phyloP scores from a whole-genome alignment of 2,113 vertebrate genomes.

The Regulus satrapa region DNA sequence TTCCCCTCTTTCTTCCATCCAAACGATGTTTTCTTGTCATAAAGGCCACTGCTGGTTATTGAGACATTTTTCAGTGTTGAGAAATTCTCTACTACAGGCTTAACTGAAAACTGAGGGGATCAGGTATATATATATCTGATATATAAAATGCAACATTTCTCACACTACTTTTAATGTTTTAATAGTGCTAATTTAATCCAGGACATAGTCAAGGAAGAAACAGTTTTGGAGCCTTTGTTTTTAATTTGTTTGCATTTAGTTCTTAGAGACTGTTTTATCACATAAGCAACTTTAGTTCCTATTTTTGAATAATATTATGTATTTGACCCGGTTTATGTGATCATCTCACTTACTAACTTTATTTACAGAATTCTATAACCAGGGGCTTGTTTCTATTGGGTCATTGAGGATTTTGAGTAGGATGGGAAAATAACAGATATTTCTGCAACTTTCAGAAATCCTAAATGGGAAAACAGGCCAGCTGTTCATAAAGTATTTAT shows the following conservation, averaged over 20 bases:
- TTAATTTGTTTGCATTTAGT: background rate
- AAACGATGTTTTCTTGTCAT: background rate
- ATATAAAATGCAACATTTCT: background rate
- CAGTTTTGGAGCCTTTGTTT: background rate
- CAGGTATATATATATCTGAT: too few species aligned
- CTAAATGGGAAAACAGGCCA: background rate
- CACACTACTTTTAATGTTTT: background rate
- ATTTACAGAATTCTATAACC: background rate
- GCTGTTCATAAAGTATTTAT: background rate
- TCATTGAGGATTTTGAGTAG: background rate
- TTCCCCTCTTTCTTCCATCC: background rate
- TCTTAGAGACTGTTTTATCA: background rate
- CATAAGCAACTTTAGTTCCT: background rate
- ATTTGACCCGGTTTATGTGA: background rate
- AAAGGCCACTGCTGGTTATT: background rate
- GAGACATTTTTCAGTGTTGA: background rate
- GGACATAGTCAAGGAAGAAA: background rate
- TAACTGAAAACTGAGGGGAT: background rate
- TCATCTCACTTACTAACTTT: background rate
- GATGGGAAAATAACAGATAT: background rate
- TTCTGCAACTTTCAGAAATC: background rate
- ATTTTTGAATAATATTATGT: background rate
- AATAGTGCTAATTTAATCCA: background rate
- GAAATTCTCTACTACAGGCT: background rate
- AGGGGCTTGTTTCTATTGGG: background rate